Base-by-base conservation (phyloP, 2,797 vertebrate genomes). In the Paguma larvata region DNA sequence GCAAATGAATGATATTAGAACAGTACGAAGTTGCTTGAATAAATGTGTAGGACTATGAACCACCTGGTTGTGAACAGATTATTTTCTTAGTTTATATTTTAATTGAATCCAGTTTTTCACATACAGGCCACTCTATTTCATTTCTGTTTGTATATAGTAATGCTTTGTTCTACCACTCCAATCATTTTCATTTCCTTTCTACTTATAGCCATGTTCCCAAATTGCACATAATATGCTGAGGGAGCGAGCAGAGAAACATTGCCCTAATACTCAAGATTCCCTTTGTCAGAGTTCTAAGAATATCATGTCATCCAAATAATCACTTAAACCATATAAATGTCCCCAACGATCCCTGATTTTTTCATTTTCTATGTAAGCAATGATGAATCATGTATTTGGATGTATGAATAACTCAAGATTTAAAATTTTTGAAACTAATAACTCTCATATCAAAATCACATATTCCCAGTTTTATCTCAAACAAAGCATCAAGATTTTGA, bases 41-140 rank as follows among this genome's bases (percentile, higher is more conserved):
- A 89, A 86, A 70, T 92, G 65, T 18, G 65, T 18, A 78, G 67
- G 53, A 62, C 65, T 77, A 30, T 78, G 10, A 90, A 75, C 6
- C 44, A 38, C 30, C 96, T 82, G 34, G 14, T 41, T 95, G 32
- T 72, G 46, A 78, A 75, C 67, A 85, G 32, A 84, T 94, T 95
- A 53, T 82, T 89, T 92, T 83, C 67, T 85, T 86, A 78, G 48
- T 65, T 95, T 95, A 82, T 84, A 48, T 87, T 96, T 95, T 75
- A 94, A 63, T 67, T 75, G 12, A 92, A 78, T 93, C 27, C 34
- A 85, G 18, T 78, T 94, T 96, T 94, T 95, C 13, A 8, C 51
- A 6, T 32, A 51, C 16, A 87, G 27, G 38, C 15, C 7, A 53
- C 8, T 82, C 93, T 59, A 62, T 90, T 68, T 96, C 41, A 84